A percentile compares a stretch with the other conserved stretches of the same genome.
These are phyloP conservation scores for Ochotona curzoniae DNA, from an alignment of 2,113 vertebrate genomes.

Conservation along the genomic window DNA sequence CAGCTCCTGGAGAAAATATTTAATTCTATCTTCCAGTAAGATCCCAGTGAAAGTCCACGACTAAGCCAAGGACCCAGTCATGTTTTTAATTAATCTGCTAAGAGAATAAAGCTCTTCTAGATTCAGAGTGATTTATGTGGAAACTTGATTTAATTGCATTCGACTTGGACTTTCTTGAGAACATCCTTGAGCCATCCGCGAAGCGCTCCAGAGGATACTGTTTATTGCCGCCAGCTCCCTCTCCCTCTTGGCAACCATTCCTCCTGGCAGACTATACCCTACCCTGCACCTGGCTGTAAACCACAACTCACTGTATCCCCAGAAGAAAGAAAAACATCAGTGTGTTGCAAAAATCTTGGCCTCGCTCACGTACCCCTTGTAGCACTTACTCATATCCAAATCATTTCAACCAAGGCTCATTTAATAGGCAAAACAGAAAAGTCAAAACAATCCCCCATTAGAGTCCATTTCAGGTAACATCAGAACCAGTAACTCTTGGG, in stretches of 20 bases:
- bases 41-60: not conserved
- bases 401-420: not conserved
- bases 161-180: not conserved
- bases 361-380: not conserved
- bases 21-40: not conserved
- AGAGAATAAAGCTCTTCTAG: not conserved
- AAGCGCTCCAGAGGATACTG: accelerated
- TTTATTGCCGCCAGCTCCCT: not conserved
- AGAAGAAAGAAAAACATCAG: constrained; percentile 57
- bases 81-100: accelerated
- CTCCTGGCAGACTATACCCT: not conserved
- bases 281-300: constrained; percentile 15
- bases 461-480: not conserved
- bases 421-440: not conserved
- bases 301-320: not conserved
- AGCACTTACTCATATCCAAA: constrained; percentile 32
- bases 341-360: constrained; percentile 26
- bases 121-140: accelerated
- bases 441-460: not conserved
- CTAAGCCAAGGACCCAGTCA: not conserved
- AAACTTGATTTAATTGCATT: not conserved
- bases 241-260: not conserved
- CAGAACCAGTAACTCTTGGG: not conserved
- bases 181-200: not conserved
- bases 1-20: not conserved